A percentile compares a stretch with the other conserved stretches of the same genome.
Evolutionary conservation across 2,888 invertebrate genomes (phyloP).

Genomic region (Pyrrhia umbra): DNA sequence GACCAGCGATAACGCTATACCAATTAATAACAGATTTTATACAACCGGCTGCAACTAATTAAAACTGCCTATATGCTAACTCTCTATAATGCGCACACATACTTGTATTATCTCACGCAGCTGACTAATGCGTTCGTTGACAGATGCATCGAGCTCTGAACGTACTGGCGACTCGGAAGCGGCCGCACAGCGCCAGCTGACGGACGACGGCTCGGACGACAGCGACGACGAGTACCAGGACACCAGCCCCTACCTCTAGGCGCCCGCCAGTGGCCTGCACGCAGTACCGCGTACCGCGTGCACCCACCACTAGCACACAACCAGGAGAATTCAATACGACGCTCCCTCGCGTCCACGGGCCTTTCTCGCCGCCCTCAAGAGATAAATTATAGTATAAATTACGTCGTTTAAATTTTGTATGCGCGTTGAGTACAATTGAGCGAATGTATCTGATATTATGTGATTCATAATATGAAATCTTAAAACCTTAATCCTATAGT

Average conservation of each 20-base stretch:
- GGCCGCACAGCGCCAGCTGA: conserved; percentile 85
- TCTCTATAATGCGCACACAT: no score
- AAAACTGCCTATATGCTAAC: background rate
- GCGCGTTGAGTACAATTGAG: conserved; percentile 80
- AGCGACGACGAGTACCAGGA: conserved; percentile 87
- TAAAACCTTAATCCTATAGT: conserved; percentile 76
- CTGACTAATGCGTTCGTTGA: conserved; percentile 48
- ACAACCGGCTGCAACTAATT: background rate
- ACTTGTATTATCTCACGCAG: background rate
- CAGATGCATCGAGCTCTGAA: conserved; percentile 88
- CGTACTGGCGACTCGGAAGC: conserved; percentile 78
- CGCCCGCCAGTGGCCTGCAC: conserved; percentile 49
- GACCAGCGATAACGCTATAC: background rate
- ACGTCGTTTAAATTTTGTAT: conserved; percentile 76
- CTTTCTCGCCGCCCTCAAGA: conserved; percentile 69
- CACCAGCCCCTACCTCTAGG: conserved; percentile 85
- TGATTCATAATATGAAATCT: conserved; percentile 60
- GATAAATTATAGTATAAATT: conserved; percentile 77
- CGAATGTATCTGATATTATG: conserved; percentile 84
- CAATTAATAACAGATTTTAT: background rate
- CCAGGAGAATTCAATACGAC: conserved; percentile 50
- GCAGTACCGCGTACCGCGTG: conserved; percentile 69
- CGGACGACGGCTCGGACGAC: conserved; percentile 86
- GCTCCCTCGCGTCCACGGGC: conserved; percentile 55
- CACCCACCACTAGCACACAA: conserved; percentile 64